Base-by-base conservation (phyloP, 2,888 invertebrate species). In the Pristionchus entomophagus region DNA sequence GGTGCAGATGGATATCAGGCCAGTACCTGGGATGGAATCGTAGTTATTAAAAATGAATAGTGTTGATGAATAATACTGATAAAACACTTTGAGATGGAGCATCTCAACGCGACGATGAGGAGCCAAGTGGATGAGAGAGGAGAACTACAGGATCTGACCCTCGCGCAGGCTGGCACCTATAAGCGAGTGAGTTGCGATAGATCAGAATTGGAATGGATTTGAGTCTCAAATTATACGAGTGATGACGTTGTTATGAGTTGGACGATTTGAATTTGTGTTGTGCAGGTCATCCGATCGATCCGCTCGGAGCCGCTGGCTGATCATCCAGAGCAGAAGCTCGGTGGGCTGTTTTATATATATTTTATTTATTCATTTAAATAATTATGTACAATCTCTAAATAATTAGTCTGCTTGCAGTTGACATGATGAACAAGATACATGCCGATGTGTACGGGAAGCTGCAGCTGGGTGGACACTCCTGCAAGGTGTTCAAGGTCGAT, bases 21-120 rank as follows among this genome's bases (percentile, higher is more conserved):
- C n/a, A n/a, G n/a, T n/a, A n/a, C n/a, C n/a, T n/a, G n/a, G n/a
- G n/a, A n/a, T n/a, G n/a, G n/a, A n/a, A n/a, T n/a, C n/a, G n/a
- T n/a, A n/a, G n/a, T n/a, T n/a, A n/a, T n/a, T n/a, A n/a, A n/a
- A n/a, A n/a, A n/a, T n/a, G n/a, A n/a, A n/a, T n/a, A n/a, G n/a
- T n/a, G n/a, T n/a, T n/a, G n/a, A n/a, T n/a, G n/a, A n/a, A n/a
- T n/a, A n/a, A n/a, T n/a, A n/a, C n/a, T n/a, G n/a, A n/a, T n/a
- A n/a, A n/a, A n/a, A n/a, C n/a, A n/a, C n/a, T n/a, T 45, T 22
- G n/a, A 77, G 77, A 77, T 77, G 77, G 77, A 77, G 49, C 77
- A 49, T 19, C 45, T 77, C n/a, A n/a, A 77, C 77, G 45, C 41
- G 77, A n/a, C 41, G 45, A 41, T 77, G 41, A 41, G 77, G 26